Conservation (phyloP, 2,888 invertebrate genomes). For the Andricus quercusramuli region DNA sequence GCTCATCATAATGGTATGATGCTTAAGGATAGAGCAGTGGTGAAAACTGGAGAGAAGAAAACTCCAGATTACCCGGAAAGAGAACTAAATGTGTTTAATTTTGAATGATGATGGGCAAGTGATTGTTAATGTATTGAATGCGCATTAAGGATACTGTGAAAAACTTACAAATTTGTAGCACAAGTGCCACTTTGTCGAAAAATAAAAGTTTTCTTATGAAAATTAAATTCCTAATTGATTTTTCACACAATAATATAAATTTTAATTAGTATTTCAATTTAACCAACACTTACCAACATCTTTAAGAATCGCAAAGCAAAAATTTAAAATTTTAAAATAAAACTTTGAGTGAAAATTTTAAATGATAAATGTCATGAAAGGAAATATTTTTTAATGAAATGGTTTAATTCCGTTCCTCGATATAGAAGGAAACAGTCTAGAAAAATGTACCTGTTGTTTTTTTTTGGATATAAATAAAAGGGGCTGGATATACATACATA, state of each 20-base stretch:
- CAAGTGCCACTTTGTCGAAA: too few relatives aligned
- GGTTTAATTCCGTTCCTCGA: too few relatives aligned
- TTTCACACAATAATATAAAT: too few relatives aligned
- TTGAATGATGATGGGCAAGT: neutral
- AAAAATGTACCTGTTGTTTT: constrained; percentile 2
- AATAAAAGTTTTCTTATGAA: too few relatives aligned
- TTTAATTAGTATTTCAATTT: neutral
- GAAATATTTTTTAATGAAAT: too few relatives aligned
- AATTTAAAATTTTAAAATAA: neutral
- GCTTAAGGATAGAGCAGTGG: constrained; percentile 61
- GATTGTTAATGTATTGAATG: neutral
- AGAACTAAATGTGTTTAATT: constrained; percentile 31
- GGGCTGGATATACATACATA: neutral
- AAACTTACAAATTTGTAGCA: neutral
- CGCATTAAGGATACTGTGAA: neutral
- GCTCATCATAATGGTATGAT: constrained; percentile 64
- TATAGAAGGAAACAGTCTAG: neutral
- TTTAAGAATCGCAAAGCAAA: neutral
- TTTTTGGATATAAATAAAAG: constrained; percentile 8
- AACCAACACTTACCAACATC: neutral
- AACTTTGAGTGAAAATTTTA: too few relatives aligned
- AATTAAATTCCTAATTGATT: too few relatives aligned
- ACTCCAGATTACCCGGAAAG: constrained; percentile 7
- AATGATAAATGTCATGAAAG: too few relatives aligned
- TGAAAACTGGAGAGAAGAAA: constrained; percentile 59